Evolutionary conservation across 1,140 invertebrate species (phyloP).

Genomic region (Drosophila subpulchrella): DNA sequence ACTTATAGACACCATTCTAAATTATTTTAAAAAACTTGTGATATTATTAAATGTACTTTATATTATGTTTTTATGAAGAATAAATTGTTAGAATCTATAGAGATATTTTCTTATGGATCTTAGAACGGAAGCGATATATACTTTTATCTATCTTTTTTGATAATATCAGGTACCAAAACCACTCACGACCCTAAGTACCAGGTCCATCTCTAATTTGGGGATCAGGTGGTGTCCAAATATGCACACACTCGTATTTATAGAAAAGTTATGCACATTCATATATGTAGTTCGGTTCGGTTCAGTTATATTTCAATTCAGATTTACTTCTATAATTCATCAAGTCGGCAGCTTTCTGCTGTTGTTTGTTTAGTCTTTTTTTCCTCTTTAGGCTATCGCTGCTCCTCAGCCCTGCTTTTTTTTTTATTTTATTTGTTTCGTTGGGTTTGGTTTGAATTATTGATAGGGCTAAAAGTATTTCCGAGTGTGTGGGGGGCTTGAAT

Average conservation of each 20-base stretch:
- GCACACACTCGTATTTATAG: conserved; percentile 28
- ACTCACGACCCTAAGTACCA: not conserved
- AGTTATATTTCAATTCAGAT: conserved; percentile 80
- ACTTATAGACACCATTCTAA: too few relatives aligned
- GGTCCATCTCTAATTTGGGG: conserved; percentile 27
- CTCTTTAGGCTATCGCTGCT: conserved; percentile 7
- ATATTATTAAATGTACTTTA: too few relatives aligned
- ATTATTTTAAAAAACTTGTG: too few relatives aligned
- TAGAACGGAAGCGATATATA: too few relatives aligned
- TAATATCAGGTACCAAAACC: not conserved
- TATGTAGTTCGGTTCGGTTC: conserved; percentile 28
- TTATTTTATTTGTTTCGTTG: conserved; percentile 56
- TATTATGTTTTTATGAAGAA: too few relatives aligned
- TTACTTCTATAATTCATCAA: conserved; percentile 81
- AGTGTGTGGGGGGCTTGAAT: conserved; percentile 46
- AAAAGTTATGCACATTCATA: conserved; percentile 28
- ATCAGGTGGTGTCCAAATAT: conserved; percentile 24
- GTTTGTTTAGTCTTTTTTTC: conserved; percentile 9
- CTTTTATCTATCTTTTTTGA: too few relatives aligned
- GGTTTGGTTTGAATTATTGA: conserved; percentile 75
- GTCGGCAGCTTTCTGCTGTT: conserved; percentile 43
- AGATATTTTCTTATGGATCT: too few relatives aligned
- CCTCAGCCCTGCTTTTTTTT: conserved; percentile 4
- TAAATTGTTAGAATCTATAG: too few relatives aligned
- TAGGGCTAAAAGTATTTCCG: conserved; percentile 58